Evolutionary conservation across 2,888 invertebrate species (phyloP).

Genomic region (Apamea epomidion): DNA sequence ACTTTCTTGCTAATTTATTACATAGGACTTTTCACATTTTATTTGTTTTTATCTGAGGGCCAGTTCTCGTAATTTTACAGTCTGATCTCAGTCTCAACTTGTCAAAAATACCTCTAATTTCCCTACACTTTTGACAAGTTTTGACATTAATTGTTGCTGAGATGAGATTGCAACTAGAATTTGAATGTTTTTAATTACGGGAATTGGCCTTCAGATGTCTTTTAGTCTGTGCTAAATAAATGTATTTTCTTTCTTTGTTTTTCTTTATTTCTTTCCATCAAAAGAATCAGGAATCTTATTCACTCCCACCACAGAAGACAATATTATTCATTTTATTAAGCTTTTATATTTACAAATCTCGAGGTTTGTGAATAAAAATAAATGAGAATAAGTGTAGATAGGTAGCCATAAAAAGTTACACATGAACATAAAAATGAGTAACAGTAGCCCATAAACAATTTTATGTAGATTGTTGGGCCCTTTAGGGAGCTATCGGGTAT

Average conservation of each 20-base stretch:
- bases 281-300: constrained; percentile 6
- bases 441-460: constrained; percentile 64
- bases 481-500: constrained; percentile 49
- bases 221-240: too few relatives aligned
- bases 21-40: too few relatives aligned
- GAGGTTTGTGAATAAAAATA: constrained; percentile 57
- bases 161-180: too few relatives aligned
- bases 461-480: constrained; percentile 67
- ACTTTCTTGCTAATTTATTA: too few relatives aligned
- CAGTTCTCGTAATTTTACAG: too few relatives aligned
- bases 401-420: constrained; percentile 63
- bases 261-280: background rate
- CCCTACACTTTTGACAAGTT: too few relatives aligned
- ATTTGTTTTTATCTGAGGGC: too few relatives aligned
- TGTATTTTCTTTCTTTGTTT: background rate
- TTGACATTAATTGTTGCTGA: too few relatives aligned
- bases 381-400: constrained; percentile 62
- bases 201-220: too few relatives aligned
- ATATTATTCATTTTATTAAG: constrained; percentile 31
- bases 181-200: too few relatives aligned
- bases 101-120: too few relatives aligned
- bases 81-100: too few relatives aligned
- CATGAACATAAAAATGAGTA: constrained; percentile 68
- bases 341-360: constrained; percentile 53
- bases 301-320: background rate